Conservation (phyloP, 2,113 vertebrate species). For the Semicossyphus pulcher region DNA sequence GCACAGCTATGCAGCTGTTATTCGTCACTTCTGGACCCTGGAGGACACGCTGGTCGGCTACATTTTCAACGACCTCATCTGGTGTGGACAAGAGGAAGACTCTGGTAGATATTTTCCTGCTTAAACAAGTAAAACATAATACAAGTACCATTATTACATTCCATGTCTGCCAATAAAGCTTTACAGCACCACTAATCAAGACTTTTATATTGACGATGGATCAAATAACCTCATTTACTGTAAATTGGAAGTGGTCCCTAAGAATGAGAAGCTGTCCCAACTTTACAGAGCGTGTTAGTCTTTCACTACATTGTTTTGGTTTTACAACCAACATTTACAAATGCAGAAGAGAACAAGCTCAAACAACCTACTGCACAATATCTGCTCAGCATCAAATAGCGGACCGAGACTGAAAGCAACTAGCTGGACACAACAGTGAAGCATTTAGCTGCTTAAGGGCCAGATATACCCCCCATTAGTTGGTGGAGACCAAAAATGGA, state of each 20-base stretch:
- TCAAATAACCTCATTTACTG: too few species aligned
- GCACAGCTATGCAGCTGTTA: slow-evolving; percentile 75
- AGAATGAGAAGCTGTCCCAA: too few species aligned
- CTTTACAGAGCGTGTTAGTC: too few species aligned
- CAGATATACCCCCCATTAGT: neutral
- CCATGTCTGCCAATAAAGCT: too few species aligned
- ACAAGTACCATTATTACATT: neutral
- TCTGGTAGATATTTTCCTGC: slow-evolving; percentile 56
- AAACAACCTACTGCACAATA: too few species aligned
- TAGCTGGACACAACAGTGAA: neutral
- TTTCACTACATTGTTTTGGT: neutral
- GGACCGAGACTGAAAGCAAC: too few species aligned
- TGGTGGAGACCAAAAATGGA: too few species aligned
- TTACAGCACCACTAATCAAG: too few species aligned
- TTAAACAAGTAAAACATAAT: neutral
- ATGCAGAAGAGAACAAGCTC: neutral
- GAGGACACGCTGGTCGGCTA: slow-evolving; percentile 84
- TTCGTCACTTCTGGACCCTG: slow-evolving; percentile 78
- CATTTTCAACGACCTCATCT: slow-evolving; percentile 85
- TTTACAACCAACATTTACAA: neutral
- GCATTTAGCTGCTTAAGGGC: neutral
- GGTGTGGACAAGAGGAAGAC: slow-evolving; percentile 78
- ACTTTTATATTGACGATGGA: too few species aligned
- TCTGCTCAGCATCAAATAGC: too few species aligned
- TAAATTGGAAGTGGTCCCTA: too few species aligned